Conservation (phyloP, 2,888 invertebrate species). For the Amiota mariae region DNA sequence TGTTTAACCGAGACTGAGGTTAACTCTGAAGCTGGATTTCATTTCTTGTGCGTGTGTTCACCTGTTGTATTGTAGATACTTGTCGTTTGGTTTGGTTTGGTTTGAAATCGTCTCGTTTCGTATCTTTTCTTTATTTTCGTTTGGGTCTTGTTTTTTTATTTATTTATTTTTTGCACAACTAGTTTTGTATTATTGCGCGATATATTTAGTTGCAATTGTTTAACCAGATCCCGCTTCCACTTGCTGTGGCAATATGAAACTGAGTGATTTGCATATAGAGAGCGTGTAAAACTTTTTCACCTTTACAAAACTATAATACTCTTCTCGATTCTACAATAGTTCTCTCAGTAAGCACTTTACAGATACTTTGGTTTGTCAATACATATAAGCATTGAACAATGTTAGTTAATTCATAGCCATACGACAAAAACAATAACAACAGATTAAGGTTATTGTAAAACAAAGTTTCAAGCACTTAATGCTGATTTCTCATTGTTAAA, state of each 20-base stretch:
- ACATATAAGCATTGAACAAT: neutral
- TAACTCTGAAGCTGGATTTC: constrained; percentile 47
- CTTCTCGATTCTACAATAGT: neutral
- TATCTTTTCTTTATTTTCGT: neutral
- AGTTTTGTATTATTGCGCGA: constrained; percentile 17
- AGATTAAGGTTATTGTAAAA: neutral
- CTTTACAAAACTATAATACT: neutral
- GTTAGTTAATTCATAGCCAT: neutral
- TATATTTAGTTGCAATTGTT: constrained; percentile 9
- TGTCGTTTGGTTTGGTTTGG: constrained; percentile 3
- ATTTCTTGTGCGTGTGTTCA: constrained; percentile 62
- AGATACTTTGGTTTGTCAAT: neutral
- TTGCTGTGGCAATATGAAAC: neutral
- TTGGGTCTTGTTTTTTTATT: neutral
- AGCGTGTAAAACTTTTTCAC: neutral
- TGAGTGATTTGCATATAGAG: neutral
- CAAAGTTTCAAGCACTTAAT: neutral
- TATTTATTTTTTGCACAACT: constrained; percentile 5
- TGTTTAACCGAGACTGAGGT: neutral
- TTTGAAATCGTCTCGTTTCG: neutral
- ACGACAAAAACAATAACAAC: neutral
- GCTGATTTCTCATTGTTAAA: constrained; percentile 1
- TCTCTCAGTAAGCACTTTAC: too few relatives aligned
- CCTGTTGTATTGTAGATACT: constrained; percentile 55
- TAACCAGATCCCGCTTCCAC: neutral